These are phyloP conservation scores for Gobius niger DNA, from an alignment of 2,113 vertebrate genomes.

Conservation along the genomic window DNA sequence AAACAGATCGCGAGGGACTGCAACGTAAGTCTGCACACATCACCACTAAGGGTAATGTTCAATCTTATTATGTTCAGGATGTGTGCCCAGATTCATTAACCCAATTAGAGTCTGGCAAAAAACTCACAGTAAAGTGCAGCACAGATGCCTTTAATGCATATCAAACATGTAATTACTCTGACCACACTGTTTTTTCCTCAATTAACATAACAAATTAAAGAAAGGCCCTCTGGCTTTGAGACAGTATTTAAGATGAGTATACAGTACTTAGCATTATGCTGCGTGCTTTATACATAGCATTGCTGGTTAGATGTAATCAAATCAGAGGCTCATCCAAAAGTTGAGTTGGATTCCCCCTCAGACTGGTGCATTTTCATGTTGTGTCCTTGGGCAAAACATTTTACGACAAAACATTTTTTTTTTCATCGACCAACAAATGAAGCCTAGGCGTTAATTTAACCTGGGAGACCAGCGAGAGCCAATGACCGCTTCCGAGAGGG, in stretches of 20 bases:
- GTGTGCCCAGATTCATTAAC: constrained; percentile 71
- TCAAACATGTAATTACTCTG: constrained; percentile 56
- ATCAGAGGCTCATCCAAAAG: too few species aligned
- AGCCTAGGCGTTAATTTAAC: too few species aligned
- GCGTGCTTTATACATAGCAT: too few species aligned
- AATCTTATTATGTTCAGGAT: constrained; percentile 67
- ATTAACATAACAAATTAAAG: constrained; percentile 9
- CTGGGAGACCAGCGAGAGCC: too few species aligned
- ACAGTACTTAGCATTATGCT: too few species aligned
- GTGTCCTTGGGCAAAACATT: too few species aligned
- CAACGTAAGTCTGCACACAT: constrained; percentile 69
- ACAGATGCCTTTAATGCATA: constrained; percentile 47
- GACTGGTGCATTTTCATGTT: too few species aligned
- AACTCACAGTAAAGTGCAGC: constrained; percentile 46
- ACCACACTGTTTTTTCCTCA: constrained; percentile 8
- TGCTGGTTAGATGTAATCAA: too few species aligned
- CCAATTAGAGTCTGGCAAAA: constrained; percentile 68
- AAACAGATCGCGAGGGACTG: constrained; percentile 68
- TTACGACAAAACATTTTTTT: too few species aligned
- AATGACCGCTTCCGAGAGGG: too few species aligned
- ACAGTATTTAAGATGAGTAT: not conserved
- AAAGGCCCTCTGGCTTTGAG: not conserved
- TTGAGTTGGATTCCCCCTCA: too few species aligned
- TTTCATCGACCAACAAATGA: too few species aligned
- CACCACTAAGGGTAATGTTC: constrained; percentile 63